Percentiles rank a stretch among this genome's conserved stretches.
phyloP scores from a whole-genome alignment of 2,797 vertebrate species.

The Xenentodon cancila region DNA sequence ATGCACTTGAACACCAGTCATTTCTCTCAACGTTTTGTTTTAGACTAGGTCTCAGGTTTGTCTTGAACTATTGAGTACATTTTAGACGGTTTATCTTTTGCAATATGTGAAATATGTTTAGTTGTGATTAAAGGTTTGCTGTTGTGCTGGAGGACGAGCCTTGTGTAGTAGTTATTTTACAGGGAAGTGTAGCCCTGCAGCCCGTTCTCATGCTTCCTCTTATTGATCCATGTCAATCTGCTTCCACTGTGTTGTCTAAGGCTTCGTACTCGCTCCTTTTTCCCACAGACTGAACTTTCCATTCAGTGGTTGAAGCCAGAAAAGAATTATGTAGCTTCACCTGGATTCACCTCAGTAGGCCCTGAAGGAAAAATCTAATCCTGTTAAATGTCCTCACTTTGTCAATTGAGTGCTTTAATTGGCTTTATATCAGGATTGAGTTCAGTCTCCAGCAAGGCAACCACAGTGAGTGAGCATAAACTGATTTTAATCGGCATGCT shows the following conservation, averaged over 20 bases:
- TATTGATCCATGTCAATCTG: neutral
- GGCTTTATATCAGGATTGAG: slow-evolving; percentile 3
- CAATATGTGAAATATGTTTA: no score
- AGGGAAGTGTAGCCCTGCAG: neutral
- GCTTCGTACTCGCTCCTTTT: neutral
- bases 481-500: slow-evolving; percentile 18
- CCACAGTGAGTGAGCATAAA: neutral
- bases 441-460: slow-evolving; percentile 2
- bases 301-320: neutral
- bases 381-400: slow-evolving; percentile 3
- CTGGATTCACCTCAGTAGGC: slow-evolving; percentile 5
- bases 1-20: no score
- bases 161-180: neutral
- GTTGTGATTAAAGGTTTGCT: slow-evolving; percentile 1
- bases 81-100: no score
- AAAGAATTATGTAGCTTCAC: slow-evolving; percentile 1
- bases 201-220: no score
- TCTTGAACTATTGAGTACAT: no score
- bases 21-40: no score
- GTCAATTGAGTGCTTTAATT: slow-evolving; percentile 4
- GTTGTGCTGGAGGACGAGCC: no score
- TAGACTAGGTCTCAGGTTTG: no score
- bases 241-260: neutral
- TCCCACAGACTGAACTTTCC: neutral
- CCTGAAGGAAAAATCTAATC: neutral